Percentiles rank a stretch among this genome's conserved stretches.
These are phyloP conservation scores for Ophion obscuratus DNA, from an alignment of 2,888 invertebrate genomes.

Conservation along the genomic window DNA sequence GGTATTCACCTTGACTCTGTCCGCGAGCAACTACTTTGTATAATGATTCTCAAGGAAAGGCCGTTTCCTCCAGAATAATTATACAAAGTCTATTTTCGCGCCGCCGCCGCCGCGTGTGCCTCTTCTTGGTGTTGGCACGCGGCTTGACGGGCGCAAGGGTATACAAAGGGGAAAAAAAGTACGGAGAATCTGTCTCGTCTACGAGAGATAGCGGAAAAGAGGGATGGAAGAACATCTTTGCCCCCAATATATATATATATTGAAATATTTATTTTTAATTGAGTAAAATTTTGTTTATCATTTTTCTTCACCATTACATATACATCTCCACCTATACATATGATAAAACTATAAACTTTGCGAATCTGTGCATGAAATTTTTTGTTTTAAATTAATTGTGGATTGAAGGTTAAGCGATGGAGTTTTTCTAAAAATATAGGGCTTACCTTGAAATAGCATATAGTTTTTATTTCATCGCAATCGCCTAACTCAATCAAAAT, in stretches of 20 bases:
- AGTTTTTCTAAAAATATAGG: too few relatives aligned
- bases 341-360: too few relatives aligned
- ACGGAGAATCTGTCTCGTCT: constrained; percentile 14
- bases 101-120: background rate
- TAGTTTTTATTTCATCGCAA: too few relatives aligned
- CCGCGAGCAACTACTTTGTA: background rate
- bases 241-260: constrained; percentile 8
- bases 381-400: too few relatives aligned
- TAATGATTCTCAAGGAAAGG: constrained; percentile 24
- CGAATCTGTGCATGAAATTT: too few relatives aligned
- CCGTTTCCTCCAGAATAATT: constrained; percentile 57
- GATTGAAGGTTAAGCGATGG: too few relatives aligned
- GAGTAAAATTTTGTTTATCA: too few relatives aligned
- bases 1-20: constrained; percentile 34
- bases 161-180: constrained; percentile 19
- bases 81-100: constrained; percentile 46
- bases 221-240: background rate
- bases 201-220: constrained; percentile 2
- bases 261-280: too few relatives aligned
- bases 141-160: constrained; percentile 26
- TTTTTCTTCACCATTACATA: too few relatives aligned
- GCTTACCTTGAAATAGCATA: too few relatives aligned
- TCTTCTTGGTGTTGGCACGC: constrained; percentile 22
- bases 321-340: too few relatives aligned
- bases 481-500: too few relatives aligned